phyloP scores from a whole-genome alignment of 2,888 invertebrate genomes.

The Eristalinus aeneus region DNA sequence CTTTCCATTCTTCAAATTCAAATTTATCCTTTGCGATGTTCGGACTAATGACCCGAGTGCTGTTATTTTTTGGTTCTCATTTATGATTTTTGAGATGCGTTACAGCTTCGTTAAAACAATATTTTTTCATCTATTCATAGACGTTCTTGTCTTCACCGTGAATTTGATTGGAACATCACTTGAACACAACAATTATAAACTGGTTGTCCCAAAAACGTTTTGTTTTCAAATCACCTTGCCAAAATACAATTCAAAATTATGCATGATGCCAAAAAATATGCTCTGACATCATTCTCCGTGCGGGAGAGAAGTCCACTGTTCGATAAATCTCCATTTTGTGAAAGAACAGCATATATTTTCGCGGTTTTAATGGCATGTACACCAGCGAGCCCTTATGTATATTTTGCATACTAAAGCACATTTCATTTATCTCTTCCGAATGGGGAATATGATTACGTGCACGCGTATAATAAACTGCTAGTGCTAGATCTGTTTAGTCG shows the following conservation, averaged over 20 bases:
- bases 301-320: not conserved
- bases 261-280: not conserved
- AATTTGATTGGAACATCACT: not conserved
- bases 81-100: not conserved
- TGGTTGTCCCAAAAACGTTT: not conserved
- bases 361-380: not conserved
- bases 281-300: not conserved
- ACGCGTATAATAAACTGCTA: not conserved
- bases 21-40: too few species aligned
- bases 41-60: too few species aligned
- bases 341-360: not conserved
- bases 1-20: too few species aligned
- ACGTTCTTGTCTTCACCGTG: not conserved
- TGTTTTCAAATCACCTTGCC: not conserved
- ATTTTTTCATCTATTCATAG: not conserved
- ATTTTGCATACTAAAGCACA: not conserved
- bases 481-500: not conserved
- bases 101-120: not conserved
- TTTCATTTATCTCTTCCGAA: not conserved
- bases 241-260: not conserved
- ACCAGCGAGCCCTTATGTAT: not conserved
- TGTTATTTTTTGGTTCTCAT: not conserved
- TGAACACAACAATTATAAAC: not conserved
- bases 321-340: not conserved
- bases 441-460: not conserved